Evolutionary conservation across 2,888 invertebrate species (phyloP).

Genomic region (Scaptomyza reducta): DNA sequence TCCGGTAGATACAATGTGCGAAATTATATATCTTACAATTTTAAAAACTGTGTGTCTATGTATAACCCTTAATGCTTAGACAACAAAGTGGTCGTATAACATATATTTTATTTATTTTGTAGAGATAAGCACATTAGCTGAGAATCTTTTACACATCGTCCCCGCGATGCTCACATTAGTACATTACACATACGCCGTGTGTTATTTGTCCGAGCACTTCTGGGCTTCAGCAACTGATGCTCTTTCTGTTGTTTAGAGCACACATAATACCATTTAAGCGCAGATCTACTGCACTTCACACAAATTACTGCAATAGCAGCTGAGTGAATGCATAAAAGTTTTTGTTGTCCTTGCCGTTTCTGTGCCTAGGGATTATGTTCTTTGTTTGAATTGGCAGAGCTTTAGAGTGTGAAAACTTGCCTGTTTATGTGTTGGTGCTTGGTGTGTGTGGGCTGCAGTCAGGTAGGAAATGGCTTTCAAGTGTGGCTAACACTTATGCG

Average conservation of each 20-base stretch:
- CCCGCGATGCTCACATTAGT: not conserved
- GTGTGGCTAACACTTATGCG: conserved; percentile 39
- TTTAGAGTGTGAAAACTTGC: not conserved
- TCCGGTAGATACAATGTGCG: no score
- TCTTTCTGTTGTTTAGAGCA: not conserved
- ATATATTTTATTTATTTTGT: no score
- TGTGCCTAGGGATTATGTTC: not conserved
- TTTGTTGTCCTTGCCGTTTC: conserved; percentile 7
- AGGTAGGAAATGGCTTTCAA: conserved; percentile 63
- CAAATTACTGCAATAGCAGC: conserved; percentile 4
- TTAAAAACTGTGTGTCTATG: no score
- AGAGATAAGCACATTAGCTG: no score
- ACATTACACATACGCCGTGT: conserved; percentile 28
- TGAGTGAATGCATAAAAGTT: not conserved
- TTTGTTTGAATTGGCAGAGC: not conserved
- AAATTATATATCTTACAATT: no score
- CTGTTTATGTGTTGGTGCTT: not conserved
- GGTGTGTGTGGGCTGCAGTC: conserved; percentile 7
- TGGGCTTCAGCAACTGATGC: not conserved
- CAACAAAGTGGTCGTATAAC: no score
- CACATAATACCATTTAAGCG: conserved; percentile 10
- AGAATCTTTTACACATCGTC: not conserved
- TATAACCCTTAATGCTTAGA: no score
- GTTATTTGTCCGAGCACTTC: conserved; percentile 18
- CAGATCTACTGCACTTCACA: conserved; percentile 1